These are phyloP conservation scores for Torymus tubicola DNA, from an alignment of 2,888 invertebrate genomes.

Conservation along the genomic window DNA sequence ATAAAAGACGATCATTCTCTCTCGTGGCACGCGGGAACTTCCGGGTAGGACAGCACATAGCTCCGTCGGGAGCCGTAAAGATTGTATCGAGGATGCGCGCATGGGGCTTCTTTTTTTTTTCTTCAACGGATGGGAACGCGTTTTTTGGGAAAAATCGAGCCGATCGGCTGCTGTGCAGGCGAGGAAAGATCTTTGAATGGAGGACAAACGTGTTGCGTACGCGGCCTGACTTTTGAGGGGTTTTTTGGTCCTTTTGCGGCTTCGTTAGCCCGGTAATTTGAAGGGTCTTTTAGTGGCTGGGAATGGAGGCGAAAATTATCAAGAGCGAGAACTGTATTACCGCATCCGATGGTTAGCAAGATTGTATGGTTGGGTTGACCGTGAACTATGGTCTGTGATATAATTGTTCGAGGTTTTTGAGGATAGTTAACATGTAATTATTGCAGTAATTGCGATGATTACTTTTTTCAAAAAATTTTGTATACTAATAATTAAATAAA, in stretches of 20 bases:
- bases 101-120: no score
- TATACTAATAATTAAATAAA: no score
- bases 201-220: neutral
- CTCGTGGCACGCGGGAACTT: slow-evolving; percentile 15
- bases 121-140: no score
- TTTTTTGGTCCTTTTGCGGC: slow-evolving; percentile 5
- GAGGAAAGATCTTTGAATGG: neutral
- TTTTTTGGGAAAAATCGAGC: no score
- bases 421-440: neutral
- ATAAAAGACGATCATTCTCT: neutral
- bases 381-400: neutral
- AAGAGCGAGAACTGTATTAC: slow-evolving; percentile 24
- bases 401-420: neutral
- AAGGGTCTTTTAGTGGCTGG: slow-evolving; percentile 35
- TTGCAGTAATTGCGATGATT: neutral
- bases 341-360: slow-evolving; percentile 35
- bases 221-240: neutral
- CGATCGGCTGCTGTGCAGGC: no score
- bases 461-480: neutral
- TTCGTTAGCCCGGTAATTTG: slow-evolving; percentile 21
- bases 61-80: slow-evolving; percentile 37
- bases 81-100: slow-evolving; percentile 19
- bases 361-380: slow-evolving; percentile 24
- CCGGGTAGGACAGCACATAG: slow-evolving; percentile 18
- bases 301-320: slow-evolving; percentile 51